Evolutionary conservation across 1,140 invertebrate genomes (phyloP), one percentile per base, ranked within the genome.

Genomic region (Micrasema minimum): DNA sequence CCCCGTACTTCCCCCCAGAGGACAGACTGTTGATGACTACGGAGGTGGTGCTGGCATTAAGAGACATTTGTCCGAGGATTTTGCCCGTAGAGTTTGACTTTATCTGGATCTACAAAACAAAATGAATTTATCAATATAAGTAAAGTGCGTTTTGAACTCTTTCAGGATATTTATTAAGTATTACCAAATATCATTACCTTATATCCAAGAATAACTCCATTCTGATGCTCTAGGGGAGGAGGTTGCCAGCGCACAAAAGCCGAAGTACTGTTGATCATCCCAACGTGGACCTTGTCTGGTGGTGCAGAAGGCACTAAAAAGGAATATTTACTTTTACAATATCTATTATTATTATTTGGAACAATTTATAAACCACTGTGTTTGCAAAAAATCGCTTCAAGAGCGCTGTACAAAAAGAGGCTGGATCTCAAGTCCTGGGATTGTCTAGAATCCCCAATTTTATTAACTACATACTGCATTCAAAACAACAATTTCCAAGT

Each of bases 201-300:
- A 77, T 95, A 96, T 51, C 93, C 94, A 69, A 90, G 85, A 3
- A 96, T 83, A 76, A 92, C 85, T 50, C 94, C 94, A 82, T 96
- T 96, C 75, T 92, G 89, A 69, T 93, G 90, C 68, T 89, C 87
- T 22, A 89, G 87, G 0, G 91, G 89, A 1, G 94, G 94, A 0
- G 93, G 89, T 11, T 89, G 87, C 95, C 94, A 96, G 71, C 89
- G 82, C 4, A 96, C 87, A 66, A 87, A 86, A 1, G 90, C 90
- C 80, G 92, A 90, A 1, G 91, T 94, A 48, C 90, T 85, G 75
- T 95, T 95, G 53, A 95, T 87, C 83, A 95, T 91, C n/a, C 93
- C 92, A 50, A 92, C 90, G 69, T 91, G 87, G 53, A 96, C 88
- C 77, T 92, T 90, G 77, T 91, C 89, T 1, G 94, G 94, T n/a